A percentile compares a stretch with the other conserved stretches of the same genome.
These are phyloP conservation scores for Thermophis baileyi DNA, from an alignment of 2,113 vertebrate genomes.

Conservation along the genomic window DNA sequence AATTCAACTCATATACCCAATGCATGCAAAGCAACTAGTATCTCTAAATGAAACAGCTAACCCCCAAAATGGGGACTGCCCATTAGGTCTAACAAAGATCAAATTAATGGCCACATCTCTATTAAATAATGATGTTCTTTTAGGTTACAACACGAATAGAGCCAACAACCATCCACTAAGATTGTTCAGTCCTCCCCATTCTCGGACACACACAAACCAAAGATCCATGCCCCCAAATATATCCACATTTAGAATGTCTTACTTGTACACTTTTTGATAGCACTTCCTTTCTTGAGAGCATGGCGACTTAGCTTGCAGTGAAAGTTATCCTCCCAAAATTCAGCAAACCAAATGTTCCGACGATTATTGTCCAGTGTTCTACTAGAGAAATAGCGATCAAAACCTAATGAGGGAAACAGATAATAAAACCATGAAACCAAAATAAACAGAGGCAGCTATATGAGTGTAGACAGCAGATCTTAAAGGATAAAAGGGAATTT, in stretches of 20 bases:
- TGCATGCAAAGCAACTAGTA: background rate
- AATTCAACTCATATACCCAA: background rate
- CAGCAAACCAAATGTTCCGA: conserved; percentile 94
- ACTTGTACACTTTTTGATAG: conserved; percentile 96
- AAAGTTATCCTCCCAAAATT: conserved; percentile 98
- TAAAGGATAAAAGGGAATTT: background rate
- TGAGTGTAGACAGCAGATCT: rapidly evolving
- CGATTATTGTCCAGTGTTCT: conserved; percentile 94
- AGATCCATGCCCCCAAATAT: rapidly evolving
- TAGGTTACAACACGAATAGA: background rate
- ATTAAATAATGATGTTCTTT: background rate
- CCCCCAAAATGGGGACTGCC: background rate
- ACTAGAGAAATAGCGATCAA: conserved; percentile 94
- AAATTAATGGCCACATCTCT: background rate
- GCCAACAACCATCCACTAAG: background rate
- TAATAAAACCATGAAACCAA: background rate
- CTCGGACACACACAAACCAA: rapidly evolving
- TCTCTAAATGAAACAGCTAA: background rate
- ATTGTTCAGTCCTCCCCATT: rapidly evolving
- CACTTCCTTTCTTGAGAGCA: conserved; percentile 86
- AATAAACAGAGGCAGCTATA: background rate
- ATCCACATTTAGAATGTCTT: conserved; percentile 52
- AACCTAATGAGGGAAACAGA: conserved; percentile 72
- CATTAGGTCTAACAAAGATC: background rate
- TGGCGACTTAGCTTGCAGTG: conserved; percentile 94